Evolutionary conservation across 1,140 invertebrate genomes (phyloP).

Genomic region (Bombus breviceps): DNA sequence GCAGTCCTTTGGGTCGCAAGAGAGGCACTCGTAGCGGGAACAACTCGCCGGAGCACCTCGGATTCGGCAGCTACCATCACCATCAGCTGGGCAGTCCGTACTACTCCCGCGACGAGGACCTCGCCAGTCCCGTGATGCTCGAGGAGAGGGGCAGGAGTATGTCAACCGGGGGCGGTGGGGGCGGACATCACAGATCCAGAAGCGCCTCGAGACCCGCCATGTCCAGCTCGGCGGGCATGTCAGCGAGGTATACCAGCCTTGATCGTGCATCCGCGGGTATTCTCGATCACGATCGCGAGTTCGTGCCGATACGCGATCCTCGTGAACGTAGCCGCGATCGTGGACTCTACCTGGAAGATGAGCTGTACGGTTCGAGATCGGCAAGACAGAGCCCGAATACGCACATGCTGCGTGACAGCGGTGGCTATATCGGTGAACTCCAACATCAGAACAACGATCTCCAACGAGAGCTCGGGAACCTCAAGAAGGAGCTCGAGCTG

Average conservation of each 20-base stretch:
- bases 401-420: slow-evolving; percentile 80
- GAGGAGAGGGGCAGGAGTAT: slow-evolving; percentile 86
- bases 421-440: slow-evolving; percentile 93
- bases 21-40: slow-evolving; percentile 84
- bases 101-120: slow-evolving; percentile 89
- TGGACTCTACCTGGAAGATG: slow-evolving; percentile 88
- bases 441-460: slow-evolving; percentile 97
- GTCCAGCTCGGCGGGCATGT: slow-evolving; percentile 82
- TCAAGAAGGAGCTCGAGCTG: slow-evolving; percentile 98
- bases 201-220: slow-evolving; percentile 85
- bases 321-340: slow-evolving; percentile 85
- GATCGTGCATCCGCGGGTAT: slow-evolving; percentile 86
- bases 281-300: slow-evolving; percentile 89
- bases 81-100: slow-evolving; percentile 86
- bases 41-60: slow-evolving; percentile 84
- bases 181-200: slow-evolving; percentile 84
- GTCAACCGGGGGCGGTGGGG: slow-evolving; percentile 85
- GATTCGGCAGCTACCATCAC: slow-evolving; percentile 84
- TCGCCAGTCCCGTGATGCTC: slow-evolving; percentile 87
- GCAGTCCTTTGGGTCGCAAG: slow-evolving; percentile 85
- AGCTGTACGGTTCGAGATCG: slow-evolving; percentile 87
- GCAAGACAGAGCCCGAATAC: slow-evolving; percentile 90
- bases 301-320: slow-evolving; percentile 90
- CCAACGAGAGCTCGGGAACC: slow-evolving; percentile 96
- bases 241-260: slow-evolving; percentile 89